Evolutionary conservation across 2,113 vertebrate genomes (phyloP).

Genomic region (Globicephala melas): DNA sequence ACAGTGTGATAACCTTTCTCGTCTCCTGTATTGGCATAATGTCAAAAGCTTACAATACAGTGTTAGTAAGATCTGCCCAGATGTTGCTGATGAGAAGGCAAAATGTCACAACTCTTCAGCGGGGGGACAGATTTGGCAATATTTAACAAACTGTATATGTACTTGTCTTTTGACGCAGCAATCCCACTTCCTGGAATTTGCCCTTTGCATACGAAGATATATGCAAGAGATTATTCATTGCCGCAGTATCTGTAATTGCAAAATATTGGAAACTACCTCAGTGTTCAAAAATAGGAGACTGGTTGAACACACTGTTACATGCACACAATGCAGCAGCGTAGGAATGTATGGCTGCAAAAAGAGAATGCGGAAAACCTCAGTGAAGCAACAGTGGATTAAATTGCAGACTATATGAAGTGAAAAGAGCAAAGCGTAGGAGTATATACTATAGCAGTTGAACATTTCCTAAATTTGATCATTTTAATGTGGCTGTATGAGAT

Average conservation of each 20-base stretch:
- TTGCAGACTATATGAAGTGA: not conserved
- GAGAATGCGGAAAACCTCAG: not conserved
- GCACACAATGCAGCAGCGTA: not conserved
- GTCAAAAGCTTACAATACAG: not conserved
- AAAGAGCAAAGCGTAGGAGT: not conserved
- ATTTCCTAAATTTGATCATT: not conserved
- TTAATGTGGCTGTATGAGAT: not conserved
- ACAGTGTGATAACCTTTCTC: not conserved
- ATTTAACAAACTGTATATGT: not conserved
- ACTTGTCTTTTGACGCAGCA: not conserved
- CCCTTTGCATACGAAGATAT: not conserved
- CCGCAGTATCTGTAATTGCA: not conserved
- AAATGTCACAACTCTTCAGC: not conserved
- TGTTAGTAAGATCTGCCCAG: not conserved
- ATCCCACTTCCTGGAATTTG: not conserved
- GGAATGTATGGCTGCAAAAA: not conserved
- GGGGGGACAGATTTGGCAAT: not conserved
- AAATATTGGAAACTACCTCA: constrained; percentile 23
- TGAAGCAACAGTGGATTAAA: not conserved
- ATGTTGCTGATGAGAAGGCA: not conserved
- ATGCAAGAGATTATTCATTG: not conserved
- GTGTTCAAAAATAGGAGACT: not conserved
- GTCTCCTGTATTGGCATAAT: not conserved
- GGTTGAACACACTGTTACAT: not conserved
- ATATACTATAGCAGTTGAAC: not conserved